Evolutionary conservation across 1,140 invertebrate species (phyloP).

Genomic region (Antheraea pernyi): DNA sequence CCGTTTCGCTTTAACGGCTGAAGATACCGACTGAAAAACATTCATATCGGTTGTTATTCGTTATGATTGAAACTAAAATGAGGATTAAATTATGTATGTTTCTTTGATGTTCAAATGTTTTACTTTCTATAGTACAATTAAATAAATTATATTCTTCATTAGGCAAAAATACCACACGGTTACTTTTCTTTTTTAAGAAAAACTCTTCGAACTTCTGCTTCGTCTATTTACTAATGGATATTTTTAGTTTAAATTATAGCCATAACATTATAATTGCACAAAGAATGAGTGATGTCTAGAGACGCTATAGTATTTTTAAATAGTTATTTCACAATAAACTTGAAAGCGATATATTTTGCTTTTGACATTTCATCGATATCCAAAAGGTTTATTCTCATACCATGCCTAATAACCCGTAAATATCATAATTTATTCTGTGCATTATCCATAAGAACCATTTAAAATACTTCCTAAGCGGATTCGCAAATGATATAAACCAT

Average conservation of each 20-base stretch:
- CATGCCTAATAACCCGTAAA: not conserved
- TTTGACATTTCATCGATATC: not conserved
- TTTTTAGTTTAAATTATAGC: too few species aligned
- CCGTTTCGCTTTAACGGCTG: conserved; percentile 5
- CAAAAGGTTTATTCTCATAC: not conserved
- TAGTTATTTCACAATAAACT: not conserved
- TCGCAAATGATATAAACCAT: conserved; percentile 76
- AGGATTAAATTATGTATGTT: not conserved
- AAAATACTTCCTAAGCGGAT: conserved; percentile 65
- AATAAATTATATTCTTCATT: not conserved
- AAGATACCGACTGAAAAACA: conserved; percentile 24
- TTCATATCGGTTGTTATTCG: conserved; percentile 13
- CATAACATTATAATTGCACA: too few species aligned
- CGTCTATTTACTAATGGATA: too few species aligned
- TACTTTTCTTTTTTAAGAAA: too few species aligned
- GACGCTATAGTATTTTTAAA: too few species aligned
- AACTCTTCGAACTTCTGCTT: too few species aligned
- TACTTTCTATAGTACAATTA: not conserved
- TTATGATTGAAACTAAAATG: not conserved
- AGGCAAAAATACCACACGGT: too few species aligned
- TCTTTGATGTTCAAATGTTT: not conserved
- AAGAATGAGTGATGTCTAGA: too few species aligned
- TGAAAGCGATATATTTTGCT: not conserved
- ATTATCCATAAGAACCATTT: not conserved
- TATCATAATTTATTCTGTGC: not conserved